Percentiles rank a stretch among this genome's conserved stretches.
Evolutionary conservation across 2,797 vertebrate species (phyloP).

Genomic region (Pyrocephalus nanus): DNA sequence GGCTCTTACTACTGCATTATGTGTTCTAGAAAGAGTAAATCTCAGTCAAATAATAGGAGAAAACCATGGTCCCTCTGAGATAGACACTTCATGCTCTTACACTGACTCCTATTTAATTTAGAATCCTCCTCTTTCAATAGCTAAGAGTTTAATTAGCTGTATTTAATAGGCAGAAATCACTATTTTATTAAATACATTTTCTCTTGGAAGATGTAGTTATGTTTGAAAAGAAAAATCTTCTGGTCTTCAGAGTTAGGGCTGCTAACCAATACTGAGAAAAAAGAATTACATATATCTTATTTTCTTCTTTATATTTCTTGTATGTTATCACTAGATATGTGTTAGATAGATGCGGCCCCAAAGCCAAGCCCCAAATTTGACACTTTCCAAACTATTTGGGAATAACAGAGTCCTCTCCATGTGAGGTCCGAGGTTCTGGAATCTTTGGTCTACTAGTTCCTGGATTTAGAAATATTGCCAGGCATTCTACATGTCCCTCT

Average conservation of each 20-base stretch:
- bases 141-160: too few relatives aligned
- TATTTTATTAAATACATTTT: too few relatives aligned
- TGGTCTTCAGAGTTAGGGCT: not conserved
- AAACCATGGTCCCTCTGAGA: too few relatives aligned
- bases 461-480: not conserved
- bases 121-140: too few relatives aligned
- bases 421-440: not conserved
- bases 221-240: not conserved
- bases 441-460: not conserved
- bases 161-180: too few relatives aligned
- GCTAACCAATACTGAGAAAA: not conserved
- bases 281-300: not conserved
- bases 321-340: rapidly evolving
- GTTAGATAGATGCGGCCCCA: not conserved
- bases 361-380: not conserved
- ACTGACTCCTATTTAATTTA: too few relatives aligned
- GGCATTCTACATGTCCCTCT: not conserved
- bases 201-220: not conserved
- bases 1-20: too few relatives aligned
- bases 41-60: too few relatives aligned
- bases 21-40: too few relatives aligned
- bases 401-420: not conserved
- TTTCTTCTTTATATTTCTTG: not conserved
- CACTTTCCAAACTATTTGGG: not conserved
- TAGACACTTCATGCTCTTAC: too few relatives aligned